Evolutionary conservation across 1,140 invertebrate species (phyloP), one percentile per base, ranked within the genome.

Genomic region (Mamestra configurata): DNA sequence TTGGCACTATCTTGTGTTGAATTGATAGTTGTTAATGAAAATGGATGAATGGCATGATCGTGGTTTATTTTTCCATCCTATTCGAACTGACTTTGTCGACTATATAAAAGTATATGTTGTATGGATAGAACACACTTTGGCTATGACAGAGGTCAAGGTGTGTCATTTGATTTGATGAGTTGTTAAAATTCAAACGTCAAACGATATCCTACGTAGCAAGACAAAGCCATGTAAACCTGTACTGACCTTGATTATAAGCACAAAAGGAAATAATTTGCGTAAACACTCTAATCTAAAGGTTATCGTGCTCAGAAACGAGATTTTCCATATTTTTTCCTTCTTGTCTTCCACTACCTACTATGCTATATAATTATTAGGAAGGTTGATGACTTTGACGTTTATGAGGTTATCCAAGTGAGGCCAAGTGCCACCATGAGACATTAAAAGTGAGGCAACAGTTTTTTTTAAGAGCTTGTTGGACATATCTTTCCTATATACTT

Each of bases 231-330:
- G 7, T 35, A 61, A 31, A 61, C 27, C 15, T 1, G 27, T 35
- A 18, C 1, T 40, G 59, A 40, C 59, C 59, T 64, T 64, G 59
- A 64, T 64, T 10, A 4, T 40, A 64, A 55, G 22, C 8, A 20
- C 18, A 40, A 64, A 64, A 64, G 59, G 59, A 64, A 64, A 40
- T 64, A 40, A 64, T 64, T 64, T 64, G 59, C 31, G 31, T 64
- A 64, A 40, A 40, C 35, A 64, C 35, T 37, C n/a, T 40, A 64
- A 64, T 37, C 31, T 64, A 64, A 64, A 61, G 59, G 59, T 64
- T 64, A 64, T 64, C 59, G n/a, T 37, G 59, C 59, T 64, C 1
- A 18, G 59, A 40, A 20, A 40, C 8, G 7, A 40, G 55, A 49
- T 49, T 49, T 49, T 59, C 0, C 55, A 59, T 55, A 6, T 6